Base-by-base conservation (phyloP, 2,797 vertebrate species). In the Acanthurus leucopareius region DNA sequence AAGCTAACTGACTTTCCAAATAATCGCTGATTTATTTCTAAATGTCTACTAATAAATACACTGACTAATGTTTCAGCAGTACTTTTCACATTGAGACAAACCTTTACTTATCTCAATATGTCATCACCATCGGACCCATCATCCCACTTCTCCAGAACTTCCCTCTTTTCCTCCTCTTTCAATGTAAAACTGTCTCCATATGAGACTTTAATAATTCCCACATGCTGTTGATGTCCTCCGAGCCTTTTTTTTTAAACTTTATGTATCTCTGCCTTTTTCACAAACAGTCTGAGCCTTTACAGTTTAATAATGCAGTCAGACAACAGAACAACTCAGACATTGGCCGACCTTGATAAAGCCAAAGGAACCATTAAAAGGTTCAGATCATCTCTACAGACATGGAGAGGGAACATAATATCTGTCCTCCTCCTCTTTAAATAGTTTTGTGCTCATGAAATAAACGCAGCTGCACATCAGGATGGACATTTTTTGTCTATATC, bases 281-380 rank as follows among this genome's bases (percentile, higher is more conserved):
- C 73, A 82, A 87, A 86, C 79, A 85, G 63, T 35, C 38, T 3
- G 47, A 62, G 45, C 66, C 56, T 70, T 62, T 56, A 22, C 79
- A 49, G 65, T 89, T 75, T 54, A 80, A 90, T 77, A 89, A 83
- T 48, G 62, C 80, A 77, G 74, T 65, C 66, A 78, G 40, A 42
- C 56, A 80, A 86, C 66, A 66, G 72, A 68, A 70, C 17, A 13
- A 56, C 44, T 60, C 69, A 75, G 68, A 58, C 57, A 52, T 58
- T 42, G 10, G 7, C 69, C 79, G 68, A 88, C 80, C 85, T 81
- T 76, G 76, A 80, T 28, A 35, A 67, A 81, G 52, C 64, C 66
- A 64, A 60, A 81, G 54, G 44, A 90, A 40, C 38, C 44, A 64
- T 54, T 75, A 72, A 78, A 84, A 13, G 47, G 42, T 60, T 59